Evolutionary conservation across 2,888 invertebrate species (phyloP), one percentile per base, ranked within the genome.

Genomic region (Rosalia funebris): DNA sequence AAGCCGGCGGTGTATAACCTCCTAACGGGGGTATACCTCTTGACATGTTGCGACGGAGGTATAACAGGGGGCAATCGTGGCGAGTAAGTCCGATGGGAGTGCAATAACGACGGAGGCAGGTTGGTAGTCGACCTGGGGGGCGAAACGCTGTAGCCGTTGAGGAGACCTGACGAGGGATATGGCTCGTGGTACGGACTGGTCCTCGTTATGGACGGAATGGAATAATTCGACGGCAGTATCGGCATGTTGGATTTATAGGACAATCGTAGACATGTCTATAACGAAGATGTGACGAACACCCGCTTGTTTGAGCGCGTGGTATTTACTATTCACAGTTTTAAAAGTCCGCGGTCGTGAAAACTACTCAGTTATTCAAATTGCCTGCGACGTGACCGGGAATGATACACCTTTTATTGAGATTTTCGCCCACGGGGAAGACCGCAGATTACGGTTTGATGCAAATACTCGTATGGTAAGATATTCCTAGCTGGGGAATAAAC

Each of bases 1-100:
- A 75, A 59, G 16, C 70, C 72, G 3, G 71, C 63, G 2, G 67
- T 70, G 32, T 68, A 64, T 0, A 68, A 50, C 50, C 73, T 60
- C 46, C 69, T 61, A 3, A 69, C 61, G 1, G 72, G 70, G 1
- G 71, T 70, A 17, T 66, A 52, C 20, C 68, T 45, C 41, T 60
- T 61, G 19, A 41, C 10, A 11, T 50, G 50, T 25, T 46, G 53
- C 5, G 60, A 54, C 1, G 34, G 19, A 5, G 68, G 69, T 9
- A 65, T 50, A n/a, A 63, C 47, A 2, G 75, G 73, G 11, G 72
- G 74, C 12, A 71, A 50, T 5, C 68, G 56, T 7, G 67, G 46
- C 1, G 60, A 42, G 48, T 48, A 44, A 42, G 37, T 50, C 55
- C 57, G 25, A 25, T 3, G 7, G 25, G 25, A 7, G 3, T 5